A percentile compares a stretch with the other conserved stretches of the same genome.
Evolutionary conservation across 2,113 vertebrate species (phyloP).

Genomic region (Tor tambroides): DNA sequence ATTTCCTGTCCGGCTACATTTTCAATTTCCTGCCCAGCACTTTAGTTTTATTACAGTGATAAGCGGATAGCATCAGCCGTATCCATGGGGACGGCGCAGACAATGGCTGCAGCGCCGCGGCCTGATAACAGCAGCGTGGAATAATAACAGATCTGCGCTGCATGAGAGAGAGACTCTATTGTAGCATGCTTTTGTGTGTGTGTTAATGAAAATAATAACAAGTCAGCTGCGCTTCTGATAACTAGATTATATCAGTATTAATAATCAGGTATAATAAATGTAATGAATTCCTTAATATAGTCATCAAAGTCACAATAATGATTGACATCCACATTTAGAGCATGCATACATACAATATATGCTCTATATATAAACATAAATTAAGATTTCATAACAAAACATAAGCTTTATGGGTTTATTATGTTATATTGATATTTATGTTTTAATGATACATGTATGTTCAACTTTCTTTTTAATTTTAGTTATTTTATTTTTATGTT

Average conservation of each 20-base stretch:
- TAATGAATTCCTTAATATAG: neutral
- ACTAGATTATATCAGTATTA: slow-evolving; percentile 4
- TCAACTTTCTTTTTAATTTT: neutral
- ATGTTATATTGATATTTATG: neutral
- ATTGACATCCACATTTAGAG: slow-evolving; percentile 22
- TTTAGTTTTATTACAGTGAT: slow-evolving; percentile 83
- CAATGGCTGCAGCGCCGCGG: slow-evolving; percentile 39
- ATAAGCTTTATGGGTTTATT: neutral
- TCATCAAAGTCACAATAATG: slow-evolving; percentile 26
- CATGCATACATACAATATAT: neutral
- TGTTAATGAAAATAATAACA: slow-evolving; percentile 53
- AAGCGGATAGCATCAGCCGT: slow-evolving; percentile 82
- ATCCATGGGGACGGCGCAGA: slow-evolving; percentile 72
- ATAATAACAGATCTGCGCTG: slow-evolving; percentile 42
- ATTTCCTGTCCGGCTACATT: slow-evolving; percentile 99
- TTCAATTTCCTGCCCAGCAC: slow-evolving; percentile 96
- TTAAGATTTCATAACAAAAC: neutral
- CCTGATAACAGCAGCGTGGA: slow-evolving; percentile 49
- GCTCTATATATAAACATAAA: neutral
- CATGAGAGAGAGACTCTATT: slow-evolving; percentile 4
- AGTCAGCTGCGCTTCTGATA: slow-evolving; percentile 36
- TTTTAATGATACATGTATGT: neutral
- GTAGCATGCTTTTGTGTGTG: neutral
- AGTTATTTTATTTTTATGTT: neutral
- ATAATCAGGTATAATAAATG: slow-evolving; percentile 17